These are phyloP conservation scores for Falcunculus frontatus DNA, from an alignment of 2,113 vertebrate species.

Conservation along the genomic window DNA sequence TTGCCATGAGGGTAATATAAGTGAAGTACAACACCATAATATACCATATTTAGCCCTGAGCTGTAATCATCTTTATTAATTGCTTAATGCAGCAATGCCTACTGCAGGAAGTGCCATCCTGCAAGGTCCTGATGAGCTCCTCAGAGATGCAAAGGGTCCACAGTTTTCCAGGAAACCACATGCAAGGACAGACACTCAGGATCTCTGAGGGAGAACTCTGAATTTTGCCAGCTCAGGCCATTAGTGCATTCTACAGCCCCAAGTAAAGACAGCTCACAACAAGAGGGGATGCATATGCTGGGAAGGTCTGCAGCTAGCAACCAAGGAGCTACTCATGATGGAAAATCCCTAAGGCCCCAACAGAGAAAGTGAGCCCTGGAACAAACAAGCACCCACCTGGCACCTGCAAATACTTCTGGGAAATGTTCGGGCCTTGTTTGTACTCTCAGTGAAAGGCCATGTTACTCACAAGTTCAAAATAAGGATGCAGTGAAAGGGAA, in stretches of 20 bases:
- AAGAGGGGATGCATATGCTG: not conserved
- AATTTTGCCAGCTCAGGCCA: not conserved
- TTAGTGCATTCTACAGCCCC: not conserved
- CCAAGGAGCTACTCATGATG: not conserved
- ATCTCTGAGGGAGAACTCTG: not conserved
- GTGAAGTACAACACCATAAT: constrained; percentile 35
- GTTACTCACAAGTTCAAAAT: not conserved
- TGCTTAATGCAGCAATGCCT: constrained; percentile 42
- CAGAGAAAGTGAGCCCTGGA: not conserved
- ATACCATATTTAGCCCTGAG: constrained; percentile 61
- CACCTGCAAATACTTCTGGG: not conserved
- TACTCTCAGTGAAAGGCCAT: not conserved
- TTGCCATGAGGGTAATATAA: constrained; percentile 57
- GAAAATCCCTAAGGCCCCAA: not conserved
- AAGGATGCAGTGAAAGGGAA: not conserved
- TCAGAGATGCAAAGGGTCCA: not conserved
- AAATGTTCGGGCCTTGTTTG: not conserved
- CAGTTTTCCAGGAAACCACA: not conserved
- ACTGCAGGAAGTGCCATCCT: constrained; percentile 13
- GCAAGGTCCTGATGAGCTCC: constrained; percentile 8
- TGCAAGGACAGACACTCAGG: not conserved
- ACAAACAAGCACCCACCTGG: not conserved
- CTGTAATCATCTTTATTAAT: constrained; percentile 70
- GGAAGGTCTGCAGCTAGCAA: not conserved
- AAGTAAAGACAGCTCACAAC: not conserved